phyloP scores from a whole-genome alignment of 2,797 vertebrate species.

The Atherinosoma microstoma region DNA sequence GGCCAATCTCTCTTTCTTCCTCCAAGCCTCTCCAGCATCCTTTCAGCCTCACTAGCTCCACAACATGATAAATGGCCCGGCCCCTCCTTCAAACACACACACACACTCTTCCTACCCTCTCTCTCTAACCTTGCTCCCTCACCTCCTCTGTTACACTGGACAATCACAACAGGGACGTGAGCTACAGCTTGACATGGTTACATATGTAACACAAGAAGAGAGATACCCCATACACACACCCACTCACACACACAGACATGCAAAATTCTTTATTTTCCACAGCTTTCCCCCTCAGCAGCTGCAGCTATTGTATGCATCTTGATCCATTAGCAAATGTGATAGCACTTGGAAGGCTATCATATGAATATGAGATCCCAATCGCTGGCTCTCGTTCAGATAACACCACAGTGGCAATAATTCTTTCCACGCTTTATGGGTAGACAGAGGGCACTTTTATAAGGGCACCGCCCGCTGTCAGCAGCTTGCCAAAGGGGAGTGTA shows the following conservation, averaged over 20 bases:
- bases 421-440: conserved; percentile 63
- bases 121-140: conserved; percentile 12
- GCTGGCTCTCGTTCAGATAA: conserved; percentile 63
- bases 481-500: conserved; percentile 69
- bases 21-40: conserved; percentile 51
- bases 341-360: conserved; percentile 63
- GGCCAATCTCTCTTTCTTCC: conserved; percentile 67
- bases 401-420: conserved; percentile 68
- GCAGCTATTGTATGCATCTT: conserved; percentile 33
- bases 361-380: conserved; percentile 61
- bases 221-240: conserved; percentile 8
- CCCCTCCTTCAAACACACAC: conserved; percentile 11
- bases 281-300: conserved; percentile 22
- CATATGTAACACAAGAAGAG: conserved; percentile 20
- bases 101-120: conserved; percentile 11
- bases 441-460: conserved; percentile 72
- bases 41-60: conserved; percentile 70
- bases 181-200: conserved; percentile 26
- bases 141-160: conserved; percentile 34
- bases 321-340: conserved; percentile 56
- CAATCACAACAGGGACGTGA: conserved; percentile 33
- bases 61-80: conserved; percentile 74
- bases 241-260: not conserved
- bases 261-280: conserved; percentile 15
- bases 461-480: conserved; percentile 48